These are phyloP conservation scores for Micromesistius poutassou DNA, from an alignment of 2,797 vertebrate species.

Conservation along the genomic window DNA sequence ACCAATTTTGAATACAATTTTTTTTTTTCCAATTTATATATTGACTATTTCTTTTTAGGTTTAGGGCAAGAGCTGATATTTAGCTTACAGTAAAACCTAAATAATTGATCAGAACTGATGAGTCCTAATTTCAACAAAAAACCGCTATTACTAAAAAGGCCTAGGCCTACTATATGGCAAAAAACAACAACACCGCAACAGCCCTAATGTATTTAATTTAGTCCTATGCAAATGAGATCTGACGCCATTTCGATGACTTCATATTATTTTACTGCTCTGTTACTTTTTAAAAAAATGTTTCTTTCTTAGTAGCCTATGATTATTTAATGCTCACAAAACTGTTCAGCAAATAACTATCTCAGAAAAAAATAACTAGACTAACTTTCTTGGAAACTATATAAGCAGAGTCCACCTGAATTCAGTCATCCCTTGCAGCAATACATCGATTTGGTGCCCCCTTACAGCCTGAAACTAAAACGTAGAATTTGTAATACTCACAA, in stretches of 20 bases:
- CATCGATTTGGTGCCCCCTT: neutral
- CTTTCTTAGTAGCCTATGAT: neutral
- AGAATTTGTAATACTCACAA: neutral
- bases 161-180: neutral
- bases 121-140: neutral
- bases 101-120: neutral
- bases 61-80: slow-evolving; percentile 32
- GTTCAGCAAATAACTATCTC: neutral
- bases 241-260: neutral
- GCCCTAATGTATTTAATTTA: neutral
- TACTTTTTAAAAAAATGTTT: neutral
- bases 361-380: neutral
- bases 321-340: neutral
- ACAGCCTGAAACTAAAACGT: neutral
- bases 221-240: neutral
- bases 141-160: neutral
- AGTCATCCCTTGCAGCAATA: neutral
- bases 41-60: slow-evolving; percentile 12
- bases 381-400: neutral
- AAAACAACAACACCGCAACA: slow-evolving; percentile 12
- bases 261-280: neutral
- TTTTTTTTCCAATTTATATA: no score
- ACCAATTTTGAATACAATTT: slow-evolving; percentile 11
- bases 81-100: neutral
- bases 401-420: neutral